A percentile compares a stretch with the other conserved stretches of the same genome.
These are phyloP conservation scores for Brenthis daphne DNA, from an alignment of 2,888 invertebrate genomes.

Conservation along the genomic window DNA sequence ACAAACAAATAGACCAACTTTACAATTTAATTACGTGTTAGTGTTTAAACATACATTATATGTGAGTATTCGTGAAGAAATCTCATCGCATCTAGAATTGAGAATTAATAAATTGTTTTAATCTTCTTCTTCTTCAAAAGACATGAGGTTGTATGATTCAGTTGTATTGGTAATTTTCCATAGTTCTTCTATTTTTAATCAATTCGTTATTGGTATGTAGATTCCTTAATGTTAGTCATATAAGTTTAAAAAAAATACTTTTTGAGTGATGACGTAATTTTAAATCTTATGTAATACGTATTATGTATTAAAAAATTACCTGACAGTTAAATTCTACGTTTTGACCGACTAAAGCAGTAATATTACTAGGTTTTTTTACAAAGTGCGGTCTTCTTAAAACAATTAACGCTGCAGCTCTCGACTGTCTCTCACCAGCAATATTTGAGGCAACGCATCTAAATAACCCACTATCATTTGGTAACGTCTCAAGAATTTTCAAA, in stretches of 20 bases:
- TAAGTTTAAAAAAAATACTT: too few species aligned
- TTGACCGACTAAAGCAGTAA: constrained; percentile 91
- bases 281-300: not conserved
- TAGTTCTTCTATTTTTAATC: too few species aligned
- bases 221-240: too few species aligned
- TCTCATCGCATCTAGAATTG: too few species aligned
- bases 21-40: not conserved
- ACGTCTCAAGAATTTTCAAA: constrained; percentile 94
- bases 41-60: too few species aligned
- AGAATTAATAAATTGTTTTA: not conserved
- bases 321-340: constrained; percentile 93
- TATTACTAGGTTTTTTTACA: constrained; percentile 91
- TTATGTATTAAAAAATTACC: constrained; percentile 47
- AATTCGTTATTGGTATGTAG: too few species aligned
- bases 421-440: constrained; percentile 93
- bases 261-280: too few species aligned
- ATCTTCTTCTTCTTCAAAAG: not conserved
- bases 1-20: constrained; percentile 45
- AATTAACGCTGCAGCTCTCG: constrained; percentile 89
- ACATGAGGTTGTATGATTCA: too few species aligned
- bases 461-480: constrained; percentile 93
- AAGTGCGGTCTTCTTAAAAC: constrained; percentile 94
- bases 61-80: too few species aligned
- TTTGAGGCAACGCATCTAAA: constrained; percentile 96
- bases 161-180: too few species aligned